Conservation (phyloP, 2,888 invertebrate species). For the Oxytorus armatus region DNA sequence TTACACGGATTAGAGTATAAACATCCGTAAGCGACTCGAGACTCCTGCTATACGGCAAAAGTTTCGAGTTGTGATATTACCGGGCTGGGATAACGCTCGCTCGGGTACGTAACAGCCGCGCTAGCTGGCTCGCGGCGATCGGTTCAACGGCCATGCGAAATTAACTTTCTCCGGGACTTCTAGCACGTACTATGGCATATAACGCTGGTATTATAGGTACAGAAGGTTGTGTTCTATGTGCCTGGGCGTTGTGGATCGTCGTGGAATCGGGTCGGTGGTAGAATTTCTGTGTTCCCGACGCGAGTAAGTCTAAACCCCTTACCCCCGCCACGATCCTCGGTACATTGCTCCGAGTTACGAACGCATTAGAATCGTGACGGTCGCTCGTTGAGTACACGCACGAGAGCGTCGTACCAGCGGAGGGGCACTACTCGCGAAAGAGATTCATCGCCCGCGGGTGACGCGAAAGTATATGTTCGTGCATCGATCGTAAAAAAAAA, state of each 20-base stretch:
- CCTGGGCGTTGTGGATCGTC: constrained; percentile 32
- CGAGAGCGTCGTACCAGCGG: constrained; percentile 6
- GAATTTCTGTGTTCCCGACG: constrained; percentile 20
- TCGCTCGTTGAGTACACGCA: constrained; percentile 64
- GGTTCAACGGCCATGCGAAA: constrained; percentile 83
- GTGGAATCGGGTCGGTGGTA: constrained; percentile 11
- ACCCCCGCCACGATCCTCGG: constrained; percentile 32
- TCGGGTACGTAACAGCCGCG: constrained; percentile 52
- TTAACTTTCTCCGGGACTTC: constrained; percentile 80
- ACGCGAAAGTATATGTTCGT: constrained; percentile 63
- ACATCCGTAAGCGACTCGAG: no score
- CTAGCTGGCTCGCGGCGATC: constrained; percentile 73
- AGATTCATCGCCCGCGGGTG: constrained; percentile 56
- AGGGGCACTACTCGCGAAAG: not conserved
- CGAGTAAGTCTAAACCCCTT: constrained; percentile 67
- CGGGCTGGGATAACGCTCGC: constrained; percentile 10
- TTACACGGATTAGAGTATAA: no score
- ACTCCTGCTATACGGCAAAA: no score
- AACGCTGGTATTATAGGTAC: constrained; percentile 8
- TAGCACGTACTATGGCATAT: constrained; percentile 16
- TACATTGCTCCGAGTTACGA: constrained; percentile 69
- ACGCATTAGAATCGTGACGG: constrained; percentile 64
- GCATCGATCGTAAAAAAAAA: not conserved
- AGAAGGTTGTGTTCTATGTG: constrained; percentile 40
- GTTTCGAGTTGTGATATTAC: no score